phyloP scores from a whole-genome alignment of 2,113 vertebrate genomes.

The Rallus limicola region DNA sequence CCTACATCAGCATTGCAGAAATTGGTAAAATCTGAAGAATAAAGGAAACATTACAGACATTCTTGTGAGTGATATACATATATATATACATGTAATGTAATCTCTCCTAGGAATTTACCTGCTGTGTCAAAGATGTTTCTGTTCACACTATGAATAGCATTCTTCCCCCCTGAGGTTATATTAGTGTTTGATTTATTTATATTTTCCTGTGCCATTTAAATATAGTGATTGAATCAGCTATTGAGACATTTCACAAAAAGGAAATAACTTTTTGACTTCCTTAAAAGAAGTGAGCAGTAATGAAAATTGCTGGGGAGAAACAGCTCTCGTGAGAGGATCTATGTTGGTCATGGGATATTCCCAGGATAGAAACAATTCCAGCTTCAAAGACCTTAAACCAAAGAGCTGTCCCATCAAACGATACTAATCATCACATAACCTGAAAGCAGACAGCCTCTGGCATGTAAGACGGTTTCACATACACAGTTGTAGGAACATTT shows the following conservation, averaged over 20 bases:
- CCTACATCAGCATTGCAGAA: background rate
- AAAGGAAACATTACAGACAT: background rate
- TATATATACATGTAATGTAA: background rate
- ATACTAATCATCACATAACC: background rate
- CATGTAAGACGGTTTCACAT: background rate
- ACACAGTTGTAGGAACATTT: background rate
- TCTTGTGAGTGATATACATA: background rate
- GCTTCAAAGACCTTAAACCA: background rate
- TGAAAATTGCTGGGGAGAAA: background rate
- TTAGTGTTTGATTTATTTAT: conserved; percentile 36
- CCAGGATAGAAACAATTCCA: background rate
- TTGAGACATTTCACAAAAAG: background rate
- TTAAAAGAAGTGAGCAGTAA: background rate
- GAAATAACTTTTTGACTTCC: background rate
- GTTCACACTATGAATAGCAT: background rate
- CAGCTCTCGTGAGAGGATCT: background rate
- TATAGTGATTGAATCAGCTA: background rate
- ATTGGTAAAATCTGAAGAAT: background rate
- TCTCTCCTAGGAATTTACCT: background rate
- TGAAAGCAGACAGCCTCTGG: background rate
- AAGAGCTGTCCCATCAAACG: background rate
- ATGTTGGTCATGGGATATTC: background rate
- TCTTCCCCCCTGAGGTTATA: background rate
- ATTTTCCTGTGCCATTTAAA: conserved; percentile 20
- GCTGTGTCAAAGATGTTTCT: background rate